A percentile compares a stretch with the other conserved stretches of the same genome.
Evolutionary conservation across 2,888 invertebrate genomes (phyloP).

Genomic region (Drosophila kanekoi): DNA sequence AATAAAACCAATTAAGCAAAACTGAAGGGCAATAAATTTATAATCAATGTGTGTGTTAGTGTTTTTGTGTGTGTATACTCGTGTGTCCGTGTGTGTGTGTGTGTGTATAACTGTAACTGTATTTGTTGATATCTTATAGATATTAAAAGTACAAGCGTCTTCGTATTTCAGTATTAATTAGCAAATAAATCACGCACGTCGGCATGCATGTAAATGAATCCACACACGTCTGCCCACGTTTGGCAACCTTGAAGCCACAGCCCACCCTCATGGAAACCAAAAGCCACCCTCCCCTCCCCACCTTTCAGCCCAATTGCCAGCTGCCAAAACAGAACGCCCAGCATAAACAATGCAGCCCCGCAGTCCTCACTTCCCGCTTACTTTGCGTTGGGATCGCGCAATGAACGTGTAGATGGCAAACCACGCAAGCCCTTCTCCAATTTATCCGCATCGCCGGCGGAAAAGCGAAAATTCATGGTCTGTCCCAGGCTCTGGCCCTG

Average conservation of each 20-base stretch:
- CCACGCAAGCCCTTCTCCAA: constrained; percentile 87
- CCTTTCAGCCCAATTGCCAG: constrained; percentile 7
- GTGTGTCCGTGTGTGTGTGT: constrained; percentile 12
- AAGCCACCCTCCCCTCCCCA: background rate
- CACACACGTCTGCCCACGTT: constrained; percentile 32
- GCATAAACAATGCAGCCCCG: background rate
- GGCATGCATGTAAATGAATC: constrained; percentile 48
- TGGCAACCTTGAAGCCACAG: constrained; percentile 28
- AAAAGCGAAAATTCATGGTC: constrained; percentile 87
- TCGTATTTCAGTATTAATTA: constrained; percentile 78
- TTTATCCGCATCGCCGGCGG: constrained; percentile 89
- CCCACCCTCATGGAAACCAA: background rate
- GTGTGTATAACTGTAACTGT: constrained; percentile 13
- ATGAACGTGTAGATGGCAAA: constrained; percentile 88
- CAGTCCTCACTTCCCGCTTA: constrained; percentile 28
- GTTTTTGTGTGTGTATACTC: constrained; percentile 8
- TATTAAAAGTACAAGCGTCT: constrained; percentile 79
- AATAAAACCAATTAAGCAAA: constrained; percentile 34
- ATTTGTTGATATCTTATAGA: constrained; percentile 65
- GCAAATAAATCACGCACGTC: constrained; percentile 71
- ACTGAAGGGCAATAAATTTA: constrained; percentile 27
- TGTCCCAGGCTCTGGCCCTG: constrained; percentile 43
- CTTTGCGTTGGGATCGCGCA: constrained; percentile 85
- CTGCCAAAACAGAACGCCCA: constrained; percentile 23
- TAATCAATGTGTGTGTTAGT: constrained; percentile 30